phyloP scores from a whole-genome alignment of 2,797 vertebrate species.

The Potorous gilbertii region DNA sequence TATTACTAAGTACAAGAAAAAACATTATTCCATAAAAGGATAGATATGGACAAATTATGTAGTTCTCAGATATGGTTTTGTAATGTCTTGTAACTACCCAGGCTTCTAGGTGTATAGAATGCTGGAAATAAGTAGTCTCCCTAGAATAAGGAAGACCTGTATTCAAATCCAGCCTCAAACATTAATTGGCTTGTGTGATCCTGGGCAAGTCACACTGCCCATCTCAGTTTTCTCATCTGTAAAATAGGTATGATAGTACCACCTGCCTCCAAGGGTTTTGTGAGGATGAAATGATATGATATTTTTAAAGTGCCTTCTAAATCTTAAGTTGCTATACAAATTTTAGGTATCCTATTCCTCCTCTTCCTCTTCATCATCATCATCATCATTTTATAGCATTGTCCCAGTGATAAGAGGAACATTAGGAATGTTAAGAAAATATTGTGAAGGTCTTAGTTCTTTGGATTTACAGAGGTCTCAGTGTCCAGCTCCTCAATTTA shows the following conservation, averaged over 20 bases:
- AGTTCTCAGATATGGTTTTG: neutral
- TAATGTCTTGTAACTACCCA: neutral
- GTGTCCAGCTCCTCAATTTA: neutral
- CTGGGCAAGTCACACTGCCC: neutral
- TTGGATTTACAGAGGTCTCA: neutral
- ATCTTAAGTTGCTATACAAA: neutral
- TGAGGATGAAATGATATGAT: neutral
- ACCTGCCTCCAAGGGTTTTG: neutral
- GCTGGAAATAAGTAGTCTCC: neutral
- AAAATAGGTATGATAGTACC: neutral
- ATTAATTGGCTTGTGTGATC: neutral
- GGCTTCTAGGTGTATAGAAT: neutral
- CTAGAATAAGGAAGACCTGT: neutral
- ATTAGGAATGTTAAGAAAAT: neutral
- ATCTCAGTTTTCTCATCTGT: neutral
- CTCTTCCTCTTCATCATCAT: neutral
- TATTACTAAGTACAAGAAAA: neutral
- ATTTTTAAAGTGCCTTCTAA: neutral
- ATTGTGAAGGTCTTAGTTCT: neutral
- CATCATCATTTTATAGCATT: neutral
- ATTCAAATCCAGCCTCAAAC: neutral
- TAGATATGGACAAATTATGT: neutral
- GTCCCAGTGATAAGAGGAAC: neutral
- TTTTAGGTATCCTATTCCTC: neutral
- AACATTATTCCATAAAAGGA: neutral